Evolutionary conservation across 2,888 invertebrate genomes (phyloP).

Genomic region (Meteorus cinctellus): DNA sequence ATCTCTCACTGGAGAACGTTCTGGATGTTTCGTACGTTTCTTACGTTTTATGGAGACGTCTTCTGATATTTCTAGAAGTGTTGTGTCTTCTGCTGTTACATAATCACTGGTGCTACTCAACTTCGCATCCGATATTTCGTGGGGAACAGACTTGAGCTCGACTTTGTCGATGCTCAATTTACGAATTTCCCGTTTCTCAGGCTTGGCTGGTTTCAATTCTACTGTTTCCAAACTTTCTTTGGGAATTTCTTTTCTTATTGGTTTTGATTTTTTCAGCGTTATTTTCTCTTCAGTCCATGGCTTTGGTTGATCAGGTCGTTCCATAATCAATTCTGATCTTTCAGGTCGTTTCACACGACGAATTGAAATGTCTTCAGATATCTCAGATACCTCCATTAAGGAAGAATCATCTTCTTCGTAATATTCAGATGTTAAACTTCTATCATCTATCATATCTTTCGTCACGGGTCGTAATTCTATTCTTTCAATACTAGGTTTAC

Average conservation of each 20-base stretch:
- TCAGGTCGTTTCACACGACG: slow-evolving; percentile 44
- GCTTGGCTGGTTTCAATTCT: slow-evolving; percentile 76
- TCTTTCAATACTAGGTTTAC: slow-evolving; percentile 60
- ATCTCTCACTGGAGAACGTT: slow-evolving; percentile 41
- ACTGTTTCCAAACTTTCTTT: slow-evolving; percentile 63
- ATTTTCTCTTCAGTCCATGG: slow-evolving; percentile 71
- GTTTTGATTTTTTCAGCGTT: slow-evolving; percentile 63
- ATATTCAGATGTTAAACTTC: slow-evolving; percentile 50
- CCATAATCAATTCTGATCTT: slow-evolving; percentile 44
- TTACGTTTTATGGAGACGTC: slow-evolving; percentile 52
- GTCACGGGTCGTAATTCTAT: slow-evolving; percentile 56
- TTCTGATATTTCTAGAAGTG: slow-evolving; percentile 45
- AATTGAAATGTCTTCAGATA: slow-evolving; percentile 46
- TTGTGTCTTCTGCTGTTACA: slow-evolving; percentile 38
- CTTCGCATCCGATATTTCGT: slow-evolving; percentile 46
- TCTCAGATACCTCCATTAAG: slow-evolving; percentile 44
- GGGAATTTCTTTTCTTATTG: slow-evolving; percentile 58
- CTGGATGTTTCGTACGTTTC: slow-evolving; percentile 47
- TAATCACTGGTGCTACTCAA: slow-evolving; percentile 37
- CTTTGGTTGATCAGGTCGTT: slow-evolving; percentile 47
- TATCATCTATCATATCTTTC: slow-evolving; percentile 52
- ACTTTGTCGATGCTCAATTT: slow-evolving; percentile 61
- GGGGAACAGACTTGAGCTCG: slow-evolving; percentile 56
- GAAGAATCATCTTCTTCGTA: slow-evolving; percentile 51
- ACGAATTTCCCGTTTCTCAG: slow-evolving; percentile 50